Percentiles rank a stretch among this genome's conserved stretches.
phyloP scores from a whole-genome alignment of 92 coral and sea anemone genomes.

The Phymanthus crucifer region DNA sequence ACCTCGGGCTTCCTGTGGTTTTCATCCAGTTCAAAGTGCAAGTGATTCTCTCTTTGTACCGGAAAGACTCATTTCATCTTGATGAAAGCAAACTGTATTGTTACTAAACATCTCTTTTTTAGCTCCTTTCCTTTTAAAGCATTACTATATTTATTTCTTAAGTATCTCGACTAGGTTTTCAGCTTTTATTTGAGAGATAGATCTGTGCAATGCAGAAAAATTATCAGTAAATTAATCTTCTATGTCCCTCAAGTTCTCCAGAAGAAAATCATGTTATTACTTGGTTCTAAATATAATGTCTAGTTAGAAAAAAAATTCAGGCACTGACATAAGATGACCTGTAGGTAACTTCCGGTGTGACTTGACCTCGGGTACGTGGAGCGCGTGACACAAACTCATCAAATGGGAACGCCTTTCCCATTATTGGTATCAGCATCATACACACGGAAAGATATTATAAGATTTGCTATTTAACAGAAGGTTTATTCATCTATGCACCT shows the following conservation, averaged over 20 bases:
- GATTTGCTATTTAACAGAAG: no score
- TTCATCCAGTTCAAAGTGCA: background rate
- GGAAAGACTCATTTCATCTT: background rate
- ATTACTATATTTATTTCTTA: no score
- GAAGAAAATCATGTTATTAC: background rate
- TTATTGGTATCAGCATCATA: background rate
- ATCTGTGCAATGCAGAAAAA: background rate
- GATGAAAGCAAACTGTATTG: background rate
- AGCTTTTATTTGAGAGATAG: background rate
- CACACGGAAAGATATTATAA: background rate
- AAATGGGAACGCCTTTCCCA: background rate
- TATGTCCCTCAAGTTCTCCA: no score
- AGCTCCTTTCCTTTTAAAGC: no score
- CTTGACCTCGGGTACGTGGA: background rate
- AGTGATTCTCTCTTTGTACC: background rate
- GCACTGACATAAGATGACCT: background rate
- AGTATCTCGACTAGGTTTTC: no score
- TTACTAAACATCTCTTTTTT: background rate
- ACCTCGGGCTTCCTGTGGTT: background rate
- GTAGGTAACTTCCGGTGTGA: conserved; percentile 10
- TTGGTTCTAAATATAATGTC: background rate
- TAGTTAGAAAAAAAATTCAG: background rate
- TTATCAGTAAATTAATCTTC: no score
- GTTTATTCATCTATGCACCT: no score
- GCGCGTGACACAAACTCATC: background rate